These are phyloP conservation scores for Acanthiza pusilla DNA, from an alignment of 2,797 vertebrate genomes.

Conservation along the genomic window DNA sequence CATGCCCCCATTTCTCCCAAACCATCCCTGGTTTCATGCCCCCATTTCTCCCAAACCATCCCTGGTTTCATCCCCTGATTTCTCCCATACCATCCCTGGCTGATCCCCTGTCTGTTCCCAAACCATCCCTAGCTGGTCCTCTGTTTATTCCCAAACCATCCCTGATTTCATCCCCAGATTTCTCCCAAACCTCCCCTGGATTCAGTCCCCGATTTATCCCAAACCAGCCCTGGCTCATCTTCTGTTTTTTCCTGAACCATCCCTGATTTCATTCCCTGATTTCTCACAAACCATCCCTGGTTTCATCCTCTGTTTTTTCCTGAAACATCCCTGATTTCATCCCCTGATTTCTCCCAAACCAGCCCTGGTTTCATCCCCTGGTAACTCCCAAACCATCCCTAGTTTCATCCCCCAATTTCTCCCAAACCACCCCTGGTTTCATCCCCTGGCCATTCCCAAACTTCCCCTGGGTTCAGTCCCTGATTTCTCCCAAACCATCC, in stretches of 20 bases:
- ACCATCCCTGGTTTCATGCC: no score
- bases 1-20: no score
- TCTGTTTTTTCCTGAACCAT: no score
- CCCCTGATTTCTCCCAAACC: neutral
- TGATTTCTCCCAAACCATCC: fast-evolving
- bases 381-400: neutral
- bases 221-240: no score
- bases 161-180: no score
- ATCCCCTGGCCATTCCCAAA: neutral
- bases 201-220: no score
- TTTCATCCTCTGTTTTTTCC: fast-evolving
- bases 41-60: neutral
- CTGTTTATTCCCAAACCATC: no score
- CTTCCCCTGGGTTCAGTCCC: neutral
- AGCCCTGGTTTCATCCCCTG: fast-evolving
- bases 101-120: no score
- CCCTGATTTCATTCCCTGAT: fast-evolving
- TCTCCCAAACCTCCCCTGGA: no score
- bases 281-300: neutral
- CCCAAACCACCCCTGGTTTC: neutral
- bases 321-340: no score
- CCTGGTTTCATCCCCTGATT: fast-evolving
- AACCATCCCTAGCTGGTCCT: no score
- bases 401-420: fast-evolving
- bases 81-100: fast-evolving